Evolutionary conservation across 2,888 invertebrate genomes (phyloP), one percentile per base, ranked within the genome.

Genomic region (Pterostichus madidus): DNA sequence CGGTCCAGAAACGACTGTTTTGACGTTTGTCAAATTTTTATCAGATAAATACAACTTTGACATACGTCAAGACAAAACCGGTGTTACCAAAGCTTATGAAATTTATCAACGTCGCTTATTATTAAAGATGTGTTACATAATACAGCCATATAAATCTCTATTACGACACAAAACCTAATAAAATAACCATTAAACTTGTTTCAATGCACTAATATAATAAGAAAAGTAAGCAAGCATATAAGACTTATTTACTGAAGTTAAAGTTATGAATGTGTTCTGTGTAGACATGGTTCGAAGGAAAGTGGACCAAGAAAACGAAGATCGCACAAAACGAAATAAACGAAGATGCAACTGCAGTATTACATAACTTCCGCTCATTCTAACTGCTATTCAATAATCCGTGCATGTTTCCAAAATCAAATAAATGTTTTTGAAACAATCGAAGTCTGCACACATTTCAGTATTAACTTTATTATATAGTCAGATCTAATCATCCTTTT

Each of bases 281-380:
- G 85, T 84, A 90, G 90, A 90, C 86, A 87, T 88, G 2, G 80
- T 89, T 15, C 84, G 90, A 68, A 86, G 87, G 78, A 89, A 88
- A 85, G 86, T 89, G 73, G 89, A 88, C 80, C 89, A 88, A 85
- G 88, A 89, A 86, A 89, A 89, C 84, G 89, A 89, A 84, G 86
- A 88, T 52, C 85, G 87, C 76, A 83, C 88, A 71, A 88, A 89
- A 84, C 89, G 89, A 31, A 87, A 85, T 61, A 87, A 87, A 80
- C 84, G 86, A 75, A 87, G 85, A 82, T 87, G 88, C 82, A 86
- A 86, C 80, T 89, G 88, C 82, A 86, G 84, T 73, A 87, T 89
- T 61, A 87, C 88, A 85, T 89, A 87, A 81, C 24, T 73, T 73
- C 24, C 44, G 13, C 46, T 35, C 15, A 73, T 73, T 64, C 11